Evolutionary conservation across 2,113 vertebrate genomes (phyloP).

Genomic region (Pseudopipra pipra): DNA sequence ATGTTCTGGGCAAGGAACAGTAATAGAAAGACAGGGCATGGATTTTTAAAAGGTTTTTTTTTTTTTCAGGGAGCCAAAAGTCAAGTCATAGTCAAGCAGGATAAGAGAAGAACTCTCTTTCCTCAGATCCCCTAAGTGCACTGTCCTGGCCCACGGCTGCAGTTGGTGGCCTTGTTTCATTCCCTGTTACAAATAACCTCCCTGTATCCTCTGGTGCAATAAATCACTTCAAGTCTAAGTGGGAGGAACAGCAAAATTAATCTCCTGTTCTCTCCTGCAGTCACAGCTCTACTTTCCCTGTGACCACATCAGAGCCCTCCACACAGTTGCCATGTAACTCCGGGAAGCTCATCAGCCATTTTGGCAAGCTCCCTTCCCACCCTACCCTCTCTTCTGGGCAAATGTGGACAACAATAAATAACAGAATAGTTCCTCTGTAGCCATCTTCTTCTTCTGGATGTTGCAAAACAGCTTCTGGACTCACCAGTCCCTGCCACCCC

Average conservation of each 20-base stretch:
- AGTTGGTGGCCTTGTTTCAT: not conserved
- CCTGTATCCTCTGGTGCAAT: not conserved
- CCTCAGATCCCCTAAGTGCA: not conserved
- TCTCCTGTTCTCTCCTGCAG: not conserved
- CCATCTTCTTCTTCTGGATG: not conserved
- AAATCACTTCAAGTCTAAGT: not conserved
- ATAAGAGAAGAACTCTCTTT: not conserved
- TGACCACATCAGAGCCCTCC: not conserved
- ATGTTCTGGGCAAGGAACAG: not conserved
- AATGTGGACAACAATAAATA: not conserved
- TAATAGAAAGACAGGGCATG: not conserved
- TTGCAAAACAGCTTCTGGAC: not conserved
- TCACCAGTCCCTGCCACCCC: not conserved
- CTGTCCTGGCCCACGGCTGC: not conserved
- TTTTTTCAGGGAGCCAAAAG: not conserved
- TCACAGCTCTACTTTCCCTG: slow-evolving; percentile 1
- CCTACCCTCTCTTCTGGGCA: not conserved
- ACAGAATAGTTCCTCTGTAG: not conserved
- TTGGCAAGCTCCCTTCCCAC: not conserved
- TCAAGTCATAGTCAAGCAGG: not conserved
- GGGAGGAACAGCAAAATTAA: not conserved
- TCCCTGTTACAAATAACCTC: slow-evolving; percentile 6
- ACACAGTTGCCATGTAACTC: not conserved
- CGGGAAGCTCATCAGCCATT: not conserved
- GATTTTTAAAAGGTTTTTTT: not conserved